Base-by-base conservation (phyloP, 2,113 vertebrate species). In the Progne subis region DNA sequence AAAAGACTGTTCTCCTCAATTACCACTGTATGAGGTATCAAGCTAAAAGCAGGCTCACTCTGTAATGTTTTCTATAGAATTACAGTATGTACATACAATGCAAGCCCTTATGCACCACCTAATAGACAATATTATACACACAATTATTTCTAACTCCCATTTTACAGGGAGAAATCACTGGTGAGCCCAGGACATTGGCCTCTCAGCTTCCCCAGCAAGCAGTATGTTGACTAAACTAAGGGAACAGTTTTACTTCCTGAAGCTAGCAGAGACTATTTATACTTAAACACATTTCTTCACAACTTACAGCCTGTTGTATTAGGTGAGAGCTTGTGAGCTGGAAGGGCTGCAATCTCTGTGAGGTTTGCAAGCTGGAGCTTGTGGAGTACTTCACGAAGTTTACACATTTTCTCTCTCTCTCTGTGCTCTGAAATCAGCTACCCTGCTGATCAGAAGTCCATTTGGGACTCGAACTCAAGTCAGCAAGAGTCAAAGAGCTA, bases 11-110 rank as follows among this genome's bases (percentile, higher is more conserved):
- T 98, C 98, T 98, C 98, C 94, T 98, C 98, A 98, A 98, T 98
- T 98, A 98, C 98, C 98, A 96, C 98, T 91, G 97, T 98, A 98
- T 98, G 98, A 97, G 96, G 98, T 96, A 97, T 96, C 92, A 85
- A 81, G 98, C 98, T 98, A 98, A 98, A 98, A 98, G 98, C 97
- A 98, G 98, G 98, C 96, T 98, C 98, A 98, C 96, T 98, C 97
- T 95, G 97, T 98, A 98, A 98, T 98, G 98, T 98, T 98, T 98
- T 98, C 98, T 97, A 86, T 97, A 97, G 95, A 97, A 96, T 95
- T 97, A 93, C 77, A 88, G 95, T 97, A 98, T 98, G 97, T 97
- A 97, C 96, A 98, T 97, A 98, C 97, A 98, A 98, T 87, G 94
- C 95, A 96, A 97, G 95, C 95, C 97, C 97, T 97, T 97, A 96